These are phyloP conservation scores for Coenonympha arcania DNA, from an alignment of 2,888 invertebrate genomes.

Conservation along the genomic window DNA sequence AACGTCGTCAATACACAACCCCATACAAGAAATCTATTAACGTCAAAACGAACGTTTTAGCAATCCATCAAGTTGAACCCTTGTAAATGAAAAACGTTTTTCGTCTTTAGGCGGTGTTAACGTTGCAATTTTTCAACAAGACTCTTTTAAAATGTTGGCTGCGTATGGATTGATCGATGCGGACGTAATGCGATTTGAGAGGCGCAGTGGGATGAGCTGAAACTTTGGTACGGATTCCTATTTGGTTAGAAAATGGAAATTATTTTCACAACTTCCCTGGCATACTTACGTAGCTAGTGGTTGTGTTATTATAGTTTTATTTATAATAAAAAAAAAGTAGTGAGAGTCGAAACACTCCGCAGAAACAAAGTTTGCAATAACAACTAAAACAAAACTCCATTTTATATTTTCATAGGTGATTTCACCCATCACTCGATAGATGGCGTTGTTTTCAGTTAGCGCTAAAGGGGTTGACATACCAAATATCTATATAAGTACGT, in stretches of 20 bases:
- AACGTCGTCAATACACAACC: constrained; percentile 56
- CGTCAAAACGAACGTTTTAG: constrained; percentile 57
- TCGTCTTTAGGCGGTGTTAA: constrained; percentile 22
- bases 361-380: no score
- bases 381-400: no score
- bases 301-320: background rate
- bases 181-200: constrained; percentile 6
- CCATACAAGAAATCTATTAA: constrained; percentile 64
- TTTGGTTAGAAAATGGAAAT: background rate
- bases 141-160: constrained; percentile 12
- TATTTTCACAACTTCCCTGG: background rate
- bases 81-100: constrained; percentile 32
- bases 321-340: no score
- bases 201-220: background rate
- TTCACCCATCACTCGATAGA: no score
- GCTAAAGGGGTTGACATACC: no score
- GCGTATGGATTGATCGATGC: constrained; percentile 16
- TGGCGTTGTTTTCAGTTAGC: no score
- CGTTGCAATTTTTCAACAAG: constrained; percentile 23
- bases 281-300: background rate
- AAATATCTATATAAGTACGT: no score
- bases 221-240: background rate
- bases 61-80: constrained; percentile 50
- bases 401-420: no score
- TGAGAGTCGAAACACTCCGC: no score